These are phyloP conservation scores for Dicyrtoma fusca DNA, from an alignment of 2,888 invertebrate species.

Conservation along the genomic window DNA sequence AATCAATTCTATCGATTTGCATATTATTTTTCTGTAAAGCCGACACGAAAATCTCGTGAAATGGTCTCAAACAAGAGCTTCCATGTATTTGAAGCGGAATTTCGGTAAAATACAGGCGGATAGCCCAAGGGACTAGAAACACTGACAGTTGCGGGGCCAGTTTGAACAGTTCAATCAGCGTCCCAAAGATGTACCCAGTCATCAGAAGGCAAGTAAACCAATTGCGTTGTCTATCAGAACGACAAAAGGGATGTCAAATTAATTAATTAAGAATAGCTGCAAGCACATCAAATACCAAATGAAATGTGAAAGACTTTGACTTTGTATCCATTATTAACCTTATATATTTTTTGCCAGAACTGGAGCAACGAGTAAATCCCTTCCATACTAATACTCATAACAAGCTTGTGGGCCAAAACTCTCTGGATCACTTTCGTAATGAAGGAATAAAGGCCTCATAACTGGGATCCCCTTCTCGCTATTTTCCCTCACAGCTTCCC, in stretches of 20 bases:
- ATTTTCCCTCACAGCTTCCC: constrained; percentile 38
- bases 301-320: too few relatives aligned
- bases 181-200: constrained; percentile 52
- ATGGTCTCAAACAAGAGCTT: background rate
- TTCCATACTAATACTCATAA: constrained; percentile 55
- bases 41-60: background rate
- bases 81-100: background rate
- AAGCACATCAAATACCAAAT: too few relatives aligned
- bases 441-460: constrained; percentile 55
- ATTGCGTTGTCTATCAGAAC: constrained; percentile 11
- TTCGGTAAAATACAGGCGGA: constrained; percentile 53
- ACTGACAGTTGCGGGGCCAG: constrained; percentile 38
- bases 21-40: too few relatives aligned
- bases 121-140: constrained; percentile 49
- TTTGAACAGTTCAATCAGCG: constrained; percentile 11
- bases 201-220: constrained; percentile 47
- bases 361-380: constrained; percentile 56
- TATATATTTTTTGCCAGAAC: constrained; percentile 27
- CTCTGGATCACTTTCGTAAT: constrained; percentile 47
- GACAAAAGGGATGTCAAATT: background rate
- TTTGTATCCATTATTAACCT: too few relatives aligned
- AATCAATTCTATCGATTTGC: too few relatives aligned
- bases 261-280: too few relatives aligned
- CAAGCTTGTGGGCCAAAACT: constrained; percentile 29
- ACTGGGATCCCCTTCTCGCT: constrained; percentile 48